A percentile compares a stretch with the other conserved stretches of the same genome.
Conservation (phyloP, 1,140 invertebrate species). For the Subanguina moxae region DNA sequence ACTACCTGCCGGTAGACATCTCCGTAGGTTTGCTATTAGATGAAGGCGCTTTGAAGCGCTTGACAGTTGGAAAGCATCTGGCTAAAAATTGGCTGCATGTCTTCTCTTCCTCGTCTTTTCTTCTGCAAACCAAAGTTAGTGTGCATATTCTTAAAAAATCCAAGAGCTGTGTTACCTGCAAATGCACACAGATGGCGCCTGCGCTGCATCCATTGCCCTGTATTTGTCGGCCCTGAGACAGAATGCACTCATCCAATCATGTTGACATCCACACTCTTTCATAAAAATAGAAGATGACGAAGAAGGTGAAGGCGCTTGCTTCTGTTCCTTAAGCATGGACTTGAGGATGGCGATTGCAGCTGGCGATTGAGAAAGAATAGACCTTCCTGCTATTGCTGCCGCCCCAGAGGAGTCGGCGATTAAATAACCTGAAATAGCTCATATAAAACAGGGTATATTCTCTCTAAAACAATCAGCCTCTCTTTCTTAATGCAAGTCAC, state of each 20-base stretch:
- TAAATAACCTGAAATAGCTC: neutral
- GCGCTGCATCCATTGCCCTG: conserved; percentile 12
- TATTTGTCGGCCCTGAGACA: conserved; percentile 22
- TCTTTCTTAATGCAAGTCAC: too few relatives aligned
- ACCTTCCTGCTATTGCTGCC: neutral
- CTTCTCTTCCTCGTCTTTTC: conserved; percentile 17
- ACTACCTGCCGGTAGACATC: conserved; percentile 6
- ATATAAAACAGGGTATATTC: too few relatives aligned
- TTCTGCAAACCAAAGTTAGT: conserved; percentile 19
- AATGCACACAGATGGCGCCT: conserved; percentile 40
- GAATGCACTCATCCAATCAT: conserved; percentile 32
- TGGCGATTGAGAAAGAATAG: neutral
- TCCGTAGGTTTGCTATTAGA: neutral
- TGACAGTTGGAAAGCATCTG: conserved; percentile 26
- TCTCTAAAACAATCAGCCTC: too few relatives aligned
- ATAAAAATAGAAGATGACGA: neutral
- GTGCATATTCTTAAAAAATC: too few relatives aligned
- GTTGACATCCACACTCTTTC: conserved; percentile 22
- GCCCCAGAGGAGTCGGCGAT: neutral
- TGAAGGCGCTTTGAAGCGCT: neutral
- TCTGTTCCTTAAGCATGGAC: neutral
- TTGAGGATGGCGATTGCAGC: neutral
- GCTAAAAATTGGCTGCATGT: conserved; percentile 39
- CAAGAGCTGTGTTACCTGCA: too few relatives aligned
- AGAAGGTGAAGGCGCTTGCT: neutral